These are phyloP conservation scores for Rotaria macrura DNA, from an alignment of 2,888 invertebrate genomes.

Conservation along the genomic window DNA sequence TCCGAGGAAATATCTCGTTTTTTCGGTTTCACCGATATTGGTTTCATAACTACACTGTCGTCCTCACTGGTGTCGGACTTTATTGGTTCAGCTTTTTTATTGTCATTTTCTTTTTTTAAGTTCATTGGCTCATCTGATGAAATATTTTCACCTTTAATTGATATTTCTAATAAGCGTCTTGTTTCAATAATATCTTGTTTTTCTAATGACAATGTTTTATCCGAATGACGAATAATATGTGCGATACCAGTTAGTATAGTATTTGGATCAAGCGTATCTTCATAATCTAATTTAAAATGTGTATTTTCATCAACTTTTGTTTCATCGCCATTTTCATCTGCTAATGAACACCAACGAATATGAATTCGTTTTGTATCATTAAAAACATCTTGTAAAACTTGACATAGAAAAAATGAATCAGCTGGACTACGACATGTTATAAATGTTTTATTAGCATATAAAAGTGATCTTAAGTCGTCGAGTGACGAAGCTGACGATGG, in stretches of 20 bases:
- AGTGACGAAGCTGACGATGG: neutral
- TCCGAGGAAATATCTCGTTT: neutral
- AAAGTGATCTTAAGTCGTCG: neutral
- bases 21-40: neutral
- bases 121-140: neutral
- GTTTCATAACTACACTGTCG: neutral
- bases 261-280: constrained; percentile 62
- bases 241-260: constrained; percentile 63
- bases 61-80: neutral
- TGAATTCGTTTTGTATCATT: constrained; percentile 65
- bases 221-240: neutral
- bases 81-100: neutral
- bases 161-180: constrained; percentile 4
- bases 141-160: neutral
- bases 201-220: neutral
- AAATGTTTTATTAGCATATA: neutral
- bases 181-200: constrained; percentile 16
- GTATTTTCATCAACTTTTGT: constrained; percentile 39
- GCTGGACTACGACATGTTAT: neutral
- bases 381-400: constrained; percentile 78
- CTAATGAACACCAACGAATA: constrained; percentile 72
- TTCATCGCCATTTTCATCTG: constrained; percentile 35
- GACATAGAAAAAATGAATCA: constrained; percentile 60
- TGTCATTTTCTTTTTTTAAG: neutral
- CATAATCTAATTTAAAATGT: constrained; percentile 71